These are phyloP conservation scores for Geotrupes spiniger DNA, from an alignment of 2,888 invertebrate species.

Conservation along the genomic window DNA sequence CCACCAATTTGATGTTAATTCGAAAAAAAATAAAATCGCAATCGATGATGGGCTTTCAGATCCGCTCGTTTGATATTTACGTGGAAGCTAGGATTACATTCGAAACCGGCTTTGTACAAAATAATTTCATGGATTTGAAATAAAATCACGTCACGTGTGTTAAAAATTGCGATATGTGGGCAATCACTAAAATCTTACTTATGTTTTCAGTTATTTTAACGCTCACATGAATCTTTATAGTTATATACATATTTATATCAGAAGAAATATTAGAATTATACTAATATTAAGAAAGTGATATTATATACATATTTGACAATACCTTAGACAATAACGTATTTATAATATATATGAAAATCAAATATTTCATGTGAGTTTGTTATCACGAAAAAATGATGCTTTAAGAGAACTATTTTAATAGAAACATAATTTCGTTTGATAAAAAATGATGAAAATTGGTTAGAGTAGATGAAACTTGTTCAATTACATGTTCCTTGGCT, in stretches of 20 bases:
- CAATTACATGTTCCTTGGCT: constrained; percentile 44
- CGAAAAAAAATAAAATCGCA: too few species aligned
- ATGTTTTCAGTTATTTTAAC: constrained; percentile 5
- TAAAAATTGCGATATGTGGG: constrained; percentile 38
- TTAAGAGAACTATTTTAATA: constrained; percentile 7
- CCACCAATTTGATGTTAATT: too few species aligned
- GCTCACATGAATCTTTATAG: constrained; percentile 24
- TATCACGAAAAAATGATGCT: constrained; percentile 7
- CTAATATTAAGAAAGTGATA: constrained; percentile 35
- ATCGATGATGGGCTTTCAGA: too few species aligned
- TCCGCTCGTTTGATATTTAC: too few species aligned
- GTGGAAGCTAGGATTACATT: too few species aligned
- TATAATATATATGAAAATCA: constrained; percentile 31
- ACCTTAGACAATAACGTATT: constrained; percentile 42
- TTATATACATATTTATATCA: constrained; percentile 24
- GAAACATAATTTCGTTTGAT: constrained; percentile 11
- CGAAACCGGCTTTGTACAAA: too few species aligned
- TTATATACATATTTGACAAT: constrained; percentile 41
- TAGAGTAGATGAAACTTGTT: constrained; percentile 27
- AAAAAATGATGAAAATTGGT: constrained; percentile 6
- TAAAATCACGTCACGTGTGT: constrained; percentile 5
- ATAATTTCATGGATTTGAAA: too few species aligned
- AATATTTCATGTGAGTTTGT: constrained; percentile 38
- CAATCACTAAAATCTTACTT: constrained; percentile 33
- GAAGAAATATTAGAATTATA: constrained; percentile 14